phyloP scores from a whole-genome alignment of 2,888 invertebrate genomes.

The Chorisops tibialis region DNA sequence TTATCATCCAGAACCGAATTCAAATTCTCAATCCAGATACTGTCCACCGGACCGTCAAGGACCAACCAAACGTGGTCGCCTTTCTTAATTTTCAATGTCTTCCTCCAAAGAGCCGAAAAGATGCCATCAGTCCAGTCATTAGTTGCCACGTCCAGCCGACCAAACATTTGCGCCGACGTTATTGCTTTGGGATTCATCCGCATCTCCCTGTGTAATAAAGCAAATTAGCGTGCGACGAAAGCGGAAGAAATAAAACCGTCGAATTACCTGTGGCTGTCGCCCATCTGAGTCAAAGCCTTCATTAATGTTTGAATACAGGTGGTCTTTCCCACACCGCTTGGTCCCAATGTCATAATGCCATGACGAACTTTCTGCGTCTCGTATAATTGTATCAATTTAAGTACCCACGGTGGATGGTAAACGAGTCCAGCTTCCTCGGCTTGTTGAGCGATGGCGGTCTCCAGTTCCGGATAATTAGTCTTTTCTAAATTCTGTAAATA shows the following conservation, averaged over 20 bases:
- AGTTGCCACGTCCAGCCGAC: slow-evolving; percentile 91
- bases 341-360: slow-evolving; percentile 94
- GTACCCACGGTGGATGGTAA: slow-evolving; percentile 91
- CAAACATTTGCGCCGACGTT: slow-evolving; percentile 97
- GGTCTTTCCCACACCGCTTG: slow-evolving; percentile 93
- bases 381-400: slow-evolving; percentile 92
- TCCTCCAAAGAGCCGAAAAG: slow-evolving; percentile 94
- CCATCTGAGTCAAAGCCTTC: slow-evolving; percentile 83
- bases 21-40: slow-evolving; percentile 97
- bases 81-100: slow-evolving; percentile 83
- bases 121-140: slow-evolving; percentile 99
- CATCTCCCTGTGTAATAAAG: slow-evolving; percentile 64
- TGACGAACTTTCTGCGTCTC: slow-evolving; percentile 94
- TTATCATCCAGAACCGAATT: slow-evolving; percentile 97
- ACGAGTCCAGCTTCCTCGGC: slow-evolving; percentile 77
- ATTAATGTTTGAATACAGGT: slow-evolving; percentile 84
- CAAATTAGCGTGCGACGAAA: too few relatives aligned
- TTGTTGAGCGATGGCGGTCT: slow-evolving; percentile 81
- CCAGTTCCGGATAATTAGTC: slow-evolving; percentile 83
- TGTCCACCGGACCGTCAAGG: slow-evolving; percentile 93
- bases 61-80: slow-evolving; percentile 92
- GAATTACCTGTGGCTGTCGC: slow-evolving; percentile 71
- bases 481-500: slow-evolving; percentile 74
- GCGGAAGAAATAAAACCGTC: too few relatives aligned
- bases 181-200: slow-evolving; percentile 98